Evolutionary conservation across 2,888 invertebrate species (phyloP), one percentile per base, ranked within the genome.

Genomic region (Chaetogeoica ovagalla): DNA sequence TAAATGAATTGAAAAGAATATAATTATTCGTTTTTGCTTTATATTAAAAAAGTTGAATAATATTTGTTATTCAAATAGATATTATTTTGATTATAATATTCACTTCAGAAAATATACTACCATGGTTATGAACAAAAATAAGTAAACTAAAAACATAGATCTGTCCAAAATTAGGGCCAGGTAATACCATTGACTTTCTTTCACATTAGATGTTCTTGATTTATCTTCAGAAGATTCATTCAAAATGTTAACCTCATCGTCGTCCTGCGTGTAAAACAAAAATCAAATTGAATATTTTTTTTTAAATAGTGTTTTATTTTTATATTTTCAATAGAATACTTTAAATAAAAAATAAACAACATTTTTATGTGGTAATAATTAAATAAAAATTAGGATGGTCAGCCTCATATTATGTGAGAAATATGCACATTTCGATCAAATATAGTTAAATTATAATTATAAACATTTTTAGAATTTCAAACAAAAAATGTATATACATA

Each of bases 101-200:
- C 43, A 79, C 55, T 70, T 76, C 39, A 88, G 86, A 85, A 88
- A 89, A 55, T 87, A 85, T 73, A 88, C 85, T n/a, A 88, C 87
- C 82, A 90, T 86, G 76, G 89, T 86, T 17, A 87, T 84, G 84
- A 90, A 90, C 43, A 89, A 84, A 52, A 90, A 83, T 69, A 88
- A 87, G 84, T 90, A 91, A 72, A 88, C 84, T 63, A 90, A 82
- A 84, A 91, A 91, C 7, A 88, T 87, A 70, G 91, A 85, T 74
- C 91, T 88, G 86, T 91, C 91, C 77, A 91, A 87, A 13, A 90
- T 89, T 3, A 89, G 89, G 48, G 91, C 91, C 68, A 91, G 84
- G 19, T 91, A 85, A n/a, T 89, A 86, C 91, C 91, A 91, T 84
- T 91, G 91, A 57, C 89, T 87, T 71, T 79, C 63, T 71, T 79